Conservation (phyloP, 2,888 invertebrate genomes). For the Harmothoe impar region DNA sequence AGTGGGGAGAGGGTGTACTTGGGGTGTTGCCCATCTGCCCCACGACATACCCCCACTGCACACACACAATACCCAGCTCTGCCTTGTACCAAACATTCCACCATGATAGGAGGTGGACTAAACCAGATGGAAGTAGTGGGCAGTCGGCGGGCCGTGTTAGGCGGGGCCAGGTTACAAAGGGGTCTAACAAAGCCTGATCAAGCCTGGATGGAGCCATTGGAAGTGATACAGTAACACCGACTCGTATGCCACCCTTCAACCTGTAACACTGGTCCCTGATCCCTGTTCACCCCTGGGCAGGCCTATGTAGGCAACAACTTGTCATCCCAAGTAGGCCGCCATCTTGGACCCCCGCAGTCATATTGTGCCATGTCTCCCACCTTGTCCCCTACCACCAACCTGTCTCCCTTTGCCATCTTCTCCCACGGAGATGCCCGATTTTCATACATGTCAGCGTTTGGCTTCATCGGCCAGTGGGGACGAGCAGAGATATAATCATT, state of each 20-base stretch:
- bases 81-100: slow-evolving; percentile 24
- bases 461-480: too few relatives aligned
- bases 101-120: background rate
- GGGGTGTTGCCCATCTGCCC: background rate
- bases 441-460: too few relatives aligned
- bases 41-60: background rate
- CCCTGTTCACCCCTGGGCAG: background rate
- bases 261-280: background rate
- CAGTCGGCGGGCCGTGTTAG: slow-evolving; percentile 3
- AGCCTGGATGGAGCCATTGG: slow-evolving; percentile 36
- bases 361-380: too few relatives aligned
- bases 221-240: background rate
- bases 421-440: too few relatives aligned
- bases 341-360: too few relatives aligned
- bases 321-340: too few relatives aligned
- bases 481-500: too few relatives aligned
- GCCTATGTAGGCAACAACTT: too few relatives aligned
- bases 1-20: too few relatives aligned
- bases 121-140: background rate
- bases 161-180: background rate
- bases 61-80: background rate
- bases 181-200: slow-evolving; percentile 11
- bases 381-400: too few relatives aligned
- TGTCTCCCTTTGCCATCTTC: too few relatives aligned
- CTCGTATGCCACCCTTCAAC: background rate